Evolutionary conservation across 2,113 vertebrate genomes (phyloP).

Genomic region (Dasyurus viverrinus): DNA sequence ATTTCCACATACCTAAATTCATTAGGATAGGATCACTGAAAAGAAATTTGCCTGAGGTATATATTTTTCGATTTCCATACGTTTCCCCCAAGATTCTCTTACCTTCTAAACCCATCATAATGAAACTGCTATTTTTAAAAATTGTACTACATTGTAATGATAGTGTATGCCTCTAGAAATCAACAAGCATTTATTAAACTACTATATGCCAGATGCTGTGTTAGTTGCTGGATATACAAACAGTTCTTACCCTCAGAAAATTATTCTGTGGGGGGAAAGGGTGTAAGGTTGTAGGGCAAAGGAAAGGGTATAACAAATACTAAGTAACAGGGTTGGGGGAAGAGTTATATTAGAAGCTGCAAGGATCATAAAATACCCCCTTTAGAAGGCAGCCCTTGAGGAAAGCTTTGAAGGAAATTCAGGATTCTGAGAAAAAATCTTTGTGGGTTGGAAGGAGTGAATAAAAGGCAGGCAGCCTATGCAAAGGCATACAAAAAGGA

Average conservation of each 20-base stretch:
- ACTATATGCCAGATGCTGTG: neutral
- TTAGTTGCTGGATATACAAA: neutral
- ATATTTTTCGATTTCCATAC: neutral
- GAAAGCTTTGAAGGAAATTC: neutral
- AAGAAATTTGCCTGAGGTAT: neutral
- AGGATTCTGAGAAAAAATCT: neutral
- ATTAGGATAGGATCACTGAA: neutral
- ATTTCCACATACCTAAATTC: neutral
- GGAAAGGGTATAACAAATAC: neutral
- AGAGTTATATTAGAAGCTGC: neutral
- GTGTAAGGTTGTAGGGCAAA: neutral
- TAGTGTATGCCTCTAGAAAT: neutral
- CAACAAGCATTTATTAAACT: neutral
- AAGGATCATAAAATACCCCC: neutral
- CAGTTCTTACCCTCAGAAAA: neutral
- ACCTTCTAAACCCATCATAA: neutral
- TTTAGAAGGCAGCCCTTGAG: neutral
- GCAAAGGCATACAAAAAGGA: neutral
- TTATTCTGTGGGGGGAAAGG: neutral
- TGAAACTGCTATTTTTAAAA: neutral
- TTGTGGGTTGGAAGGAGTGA: neutral
- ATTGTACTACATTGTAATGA: neutral
- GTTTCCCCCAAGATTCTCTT: neutral
- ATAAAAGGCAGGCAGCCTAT: neutral
- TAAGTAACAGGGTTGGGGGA: neutral